These are phyloP conservation scores for Brevipalpus yothersi DNA, from an alignment of 1,140 invertebrate genomes.

Conservation along the genomic window DNA sequence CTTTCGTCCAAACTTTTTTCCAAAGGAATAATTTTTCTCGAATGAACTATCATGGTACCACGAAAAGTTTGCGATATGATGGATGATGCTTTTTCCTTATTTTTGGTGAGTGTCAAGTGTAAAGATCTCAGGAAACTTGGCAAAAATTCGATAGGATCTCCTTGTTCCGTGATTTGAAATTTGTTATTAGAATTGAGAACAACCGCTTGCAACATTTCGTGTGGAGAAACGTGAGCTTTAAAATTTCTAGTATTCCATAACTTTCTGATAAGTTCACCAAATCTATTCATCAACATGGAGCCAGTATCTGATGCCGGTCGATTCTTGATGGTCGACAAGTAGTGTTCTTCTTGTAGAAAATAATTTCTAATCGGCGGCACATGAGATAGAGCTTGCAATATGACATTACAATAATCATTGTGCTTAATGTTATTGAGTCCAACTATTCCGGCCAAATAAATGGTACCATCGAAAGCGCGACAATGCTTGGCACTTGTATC, in stretches of 20 bases:
- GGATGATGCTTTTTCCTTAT: slow-evolving; percentile 18
- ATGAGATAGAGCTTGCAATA: slow-evolving; percentile 77
- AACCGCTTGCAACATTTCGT: slow-evolving; percentile 98
- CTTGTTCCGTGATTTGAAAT: slow-evolving; percentile 96
- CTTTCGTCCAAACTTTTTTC: slow-evolving; percentile 69
- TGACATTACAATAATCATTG: slow-evolving; percentile 98
- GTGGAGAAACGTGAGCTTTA: slow-evolving; percentile 96
- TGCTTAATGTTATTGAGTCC: slow-evolving; percentile 98
- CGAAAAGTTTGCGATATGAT: slow-evolving; percentile 88
- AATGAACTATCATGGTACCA: slow-evolving; percentile 82
- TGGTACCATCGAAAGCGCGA: slow-evolving; percentile 81
- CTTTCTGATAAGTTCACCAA: slow-evolving; percentile 90
- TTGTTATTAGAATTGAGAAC: slow-evolving; percentile 92
- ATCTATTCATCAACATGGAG: slow-evolving; percentile 76
- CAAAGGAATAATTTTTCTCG: slow-evolving; percentile 73
- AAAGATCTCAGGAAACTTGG: slow-evolving; percentile 34
- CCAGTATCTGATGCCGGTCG: slow-evolving; percentile 73
- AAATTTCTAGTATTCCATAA: slow-evolving; percentile 98
- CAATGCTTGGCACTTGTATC: slow-evolving; percentile 64
- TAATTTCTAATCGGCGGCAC: slow-evolving; percentile 80
- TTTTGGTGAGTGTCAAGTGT: slow-evolving; percentile 36
- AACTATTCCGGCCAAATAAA: slow-evolving; percentile 60
- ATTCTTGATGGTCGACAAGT: slow-evolving; percentile 43
- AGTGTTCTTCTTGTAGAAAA: slow-evolving; percentile 80
- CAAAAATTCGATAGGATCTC: slow-evolving; percentile 83